These are phyloP conservation scores for Mnemiopsis leidyi DNA, from an alignment of 37 sponge, comb jelly and placozoan genomes.

Conservation along the genomic window DNA sequence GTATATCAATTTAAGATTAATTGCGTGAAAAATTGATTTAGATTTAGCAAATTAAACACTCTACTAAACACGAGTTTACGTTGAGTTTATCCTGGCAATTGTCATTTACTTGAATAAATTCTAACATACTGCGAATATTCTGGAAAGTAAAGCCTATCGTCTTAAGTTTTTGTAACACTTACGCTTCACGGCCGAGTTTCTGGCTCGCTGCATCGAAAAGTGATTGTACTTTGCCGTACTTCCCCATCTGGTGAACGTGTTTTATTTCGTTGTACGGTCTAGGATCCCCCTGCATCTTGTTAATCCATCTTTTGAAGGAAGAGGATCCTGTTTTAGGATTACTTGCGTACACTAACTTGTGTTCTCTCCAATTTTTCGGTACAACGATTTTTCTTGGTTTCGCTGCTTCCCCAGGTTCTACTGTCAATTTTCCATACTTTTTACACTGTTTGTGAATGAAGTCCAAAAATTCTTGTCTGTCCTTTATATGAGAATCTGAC, in stretches of 20 bases:
- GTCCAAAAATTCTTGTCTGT: not conserved
- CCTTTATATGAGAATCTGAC: not conserved
- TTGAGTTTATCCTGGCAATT: no score
- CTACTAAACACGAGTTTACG: no score
- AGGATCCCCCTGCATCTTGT: not conserved
- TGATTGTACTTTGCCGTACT: not conserved
- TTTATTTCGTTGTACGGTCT: not conserved
- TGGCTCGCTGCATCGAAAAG: not conserved
- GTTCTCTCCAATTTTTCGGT: not conserved
- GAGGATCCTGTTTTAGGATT: conserved; percentile 55
- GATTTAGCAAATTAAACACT: no score
- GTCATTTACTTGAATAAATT: no score
- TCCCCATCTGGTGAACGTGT: not conserved
- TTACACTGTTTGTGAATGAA: conserved; percentile 23
- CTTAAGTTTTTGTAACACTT: no score
- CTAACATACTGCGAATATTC: no score
- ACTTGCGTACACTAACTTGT: conserved; percentile 2
- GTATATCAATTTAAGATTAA: no score
- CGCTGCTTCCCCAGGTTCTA: not conserved
- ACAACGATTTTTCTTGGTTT: not conserved
- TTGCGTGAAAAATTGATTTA: no score
- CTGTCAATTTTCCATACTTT: not conserved
- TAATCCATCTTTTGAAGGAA: conserved; percentile 47
- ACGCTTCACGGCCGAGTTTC: not conserved
- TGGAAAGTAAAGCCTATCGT: no score